Base-by-base conservation (phyloP, 2,113 vertebrate species). In the Larimichthys polyactis region DNA sequence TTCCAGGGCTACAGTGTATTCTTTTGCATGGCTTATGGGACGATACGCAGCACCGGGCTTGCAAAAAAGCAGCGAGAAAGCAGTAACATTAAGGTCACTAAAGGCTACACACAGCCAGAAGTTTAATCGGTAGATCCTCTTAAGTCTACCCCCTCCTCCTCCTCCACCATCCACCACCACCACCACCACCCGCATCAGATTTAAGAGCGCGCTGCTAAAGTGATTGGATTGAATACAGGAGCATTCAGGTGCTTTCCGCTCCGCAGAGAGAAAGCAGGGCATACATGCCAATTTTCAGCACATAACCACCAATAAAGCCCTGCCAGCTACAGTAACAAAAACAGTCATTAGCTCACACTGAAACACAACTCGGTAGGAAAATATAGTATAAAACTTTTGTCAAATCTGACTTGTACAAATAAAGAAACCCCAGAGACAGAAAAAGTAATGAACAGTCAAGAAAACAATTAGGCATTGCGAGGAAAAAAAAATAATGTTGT, bases 381-480 rank as follows among this genome's bases (percentile, higher is more conserved):
- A 95, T 95, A 95, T 93, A 93, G 93, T 95, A 95, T 92, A 94
- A 96, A 96, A 95, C 87, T 82, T 93, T 90, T 82, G 74, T 87
- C 83, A 85, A 76, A 54, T 90, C 75, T 82, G 83, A 91, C 86
- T 88, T 89, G 79, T 94, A 93, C 78, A 94, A 91, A 89, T 83
- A 74, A 89, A 79, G 66, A 88, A 79, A 87, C 65, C n/a, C 74
- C 83, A 86, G 63, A 81, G 60, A 93, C 80, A 89, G 67, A 77
- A 82, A 54, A 84, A 67, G 43, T 68, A 70, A 79, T 40, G 32
- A 75, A 74, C 78, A 49, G 64, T 73, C 84, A 88, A 73, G 52
- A 84, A 89, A 83, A 86, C 63, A 76, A 88, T 74, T 51, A 93
- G 91, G 90, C 90, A 87, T 91, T 73, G 75, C 90, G 83, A 91